A percentile compares a stretch with the other conserved stretches of the same genome.
Evolutionary conservation across 1,140 invertebrate species (phyloP).

Genomic region (Drosophila lowei): DNA sequence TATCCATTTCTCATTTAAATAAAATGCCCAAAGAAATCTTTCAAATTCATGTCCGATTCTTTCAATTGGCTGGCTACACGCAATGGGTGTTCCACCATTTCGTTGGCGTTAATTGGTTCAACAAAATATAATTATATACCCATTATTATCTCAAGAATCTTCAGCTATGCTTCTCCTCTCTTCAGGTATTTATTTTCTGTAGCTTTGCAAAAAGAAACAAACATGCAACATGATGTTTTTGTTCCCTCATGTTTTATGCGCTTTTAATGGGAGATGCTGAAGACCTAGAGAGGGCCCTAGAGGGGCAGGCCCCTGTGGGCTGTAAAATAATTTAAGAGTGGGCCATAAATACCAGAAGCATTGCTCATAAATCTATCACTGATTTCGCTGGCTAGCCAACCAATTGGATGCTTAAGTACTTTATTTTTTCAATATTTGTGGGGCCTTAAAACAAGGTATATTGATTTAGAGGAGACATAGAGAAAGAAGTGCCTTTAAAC

Average conservation of each 20-base stretch:
- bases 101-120: conserved; percentile 58
- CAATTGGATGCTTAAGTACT: conserved; percentile 68
- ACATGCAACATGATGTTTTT: conserved; percentile 37
- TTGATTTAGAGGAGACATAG: no score
- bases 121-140: conserved; percentile 9
- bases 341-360: conserved; percentile 64
- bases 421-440: conserved; percentile 61
- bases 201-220: conserved; percentile 60
- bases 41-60: not conserved
- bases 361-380: conserved; percentile 79
- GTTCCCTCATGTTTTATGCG: conserved; percentile 58
- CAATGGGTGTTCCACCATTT: conserved; percentile 48
- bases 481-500: no score
- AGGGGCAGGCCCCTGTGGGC: conserved; percentile 29
- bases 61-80: not conserved
- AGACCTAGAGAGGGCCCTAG: conserved; percentile 1
- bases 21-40: not conserved
- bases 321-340: conserved; percentile 70
- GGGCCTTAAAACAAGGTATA: not conserved
- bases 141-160: not conserved
- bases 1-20: no score
- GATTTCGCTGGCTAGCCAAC: conserved; percentile 51
- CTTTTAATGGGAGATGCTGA: conserved; percentile 56
- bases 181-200: conserved; percentile 60
- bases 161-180: conserved; percentile 5